phyloP scores from a whole-genome alignment of 2,888 invertebrate species.

The Tromatobia lineatoria region DNA sequence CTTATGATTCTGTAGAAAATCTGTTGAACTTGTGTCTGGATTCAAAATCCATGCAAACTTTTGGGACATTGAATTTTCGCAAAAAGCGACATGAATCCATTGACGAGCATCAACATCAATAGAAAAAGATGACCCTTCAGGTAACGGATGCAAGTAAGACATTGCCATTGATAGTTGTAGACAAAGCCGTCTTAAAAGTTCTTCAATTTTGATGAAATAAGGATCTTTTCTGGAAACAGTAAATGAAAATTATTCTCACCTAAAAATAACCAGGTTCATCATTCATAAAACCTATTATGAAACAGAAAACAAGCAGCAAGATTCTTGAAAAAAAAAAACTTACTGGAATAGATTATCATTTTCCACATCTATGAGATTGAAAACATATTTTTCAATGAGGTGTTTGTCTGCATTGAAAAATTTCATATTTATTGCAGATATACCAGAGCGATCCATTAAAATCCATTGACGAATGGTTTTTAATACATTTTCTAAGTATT shows the following conservation, averaged over 20 bases:
- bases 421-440: slow-evolving; percentile 86
- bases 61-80: slow-evolving; percentile 86
- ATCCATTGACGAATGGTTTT: slow-evolving; percentile 82
- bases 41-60: slow-evolving; percentile 86
- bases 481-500: slow-evolving; percentile 85
- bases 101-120: slow-evolving; percentile 88
- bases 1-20: background rate
- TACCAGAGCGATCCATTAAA: slow-evolving; percentile 84
- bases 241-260: background rate
- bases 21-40: slow-evolving; percentile 39
- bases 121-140: slow-evolving; percentile 88
- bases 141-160: slow-evolving; percentile 86
- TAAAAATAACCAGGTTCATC: background rate
- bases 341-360: slow-evolving; percentile 76
- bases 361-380: slow-evolving; percentile 83
- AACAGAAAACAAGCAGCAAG: background rate
- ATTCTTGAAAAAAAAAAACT: slow-evolving; percentile 56
- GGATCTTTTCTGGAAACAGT: slow-evolving; percentile 85
- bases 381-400: slow-evolving; percentile 86
- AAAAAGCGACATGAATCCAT: slow-evolving; percentile 87
- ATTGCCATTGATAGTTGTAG: slow-evolving; percentile 87
- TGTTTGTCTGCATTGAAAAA: slow-evolving; percentile 85
- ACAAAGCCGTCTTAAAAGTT: slow-evolving; percentile 88
- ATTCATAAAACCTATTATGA: background rate
- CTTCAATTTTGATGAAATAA: slow-evolving; percentile 88